Evolutionary conservation across 2,797 vertebrate species (phyloP).

Genomic region (Phoebastria nigripes): DNA sequence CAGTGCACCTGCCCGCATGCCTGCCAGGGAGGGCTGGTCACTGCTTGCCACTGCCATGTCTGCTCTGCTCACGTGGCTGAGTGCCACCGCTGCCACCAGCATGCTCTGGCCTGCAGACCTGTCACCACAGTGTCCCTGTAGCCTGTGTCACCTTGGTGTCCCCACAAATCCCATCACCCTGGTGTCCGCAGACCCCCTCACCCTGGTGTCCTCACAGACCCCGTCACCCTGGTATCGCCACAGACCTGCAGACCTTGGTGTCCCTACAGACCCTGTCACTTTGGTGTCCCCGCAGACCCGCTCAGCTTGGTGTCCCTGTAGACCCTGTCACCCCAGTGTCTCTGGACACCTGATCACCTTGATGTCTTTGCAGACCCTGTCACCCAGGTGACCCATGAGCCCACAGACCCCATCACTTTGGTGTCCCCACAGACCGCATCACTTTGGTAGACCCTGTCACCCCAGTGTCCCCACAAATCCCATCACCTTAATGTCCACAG

Average conservation of each 20-base stretch:
- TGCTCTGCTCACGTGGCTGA: not conserved
- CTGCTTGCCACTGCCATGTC: rapidly evolving
- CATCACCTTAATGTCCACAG: not conserved
- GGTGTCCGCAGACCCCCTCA: too few species aligned
- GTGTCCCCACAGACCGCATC: not conserved
- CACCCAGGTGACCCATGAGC: not conserved
- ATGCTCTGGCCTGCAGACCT: not conserved
- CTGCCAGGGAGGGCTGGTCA: not conserved
- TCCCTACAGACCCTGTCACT: not conserved
- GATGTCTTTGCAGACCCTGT: not conserved
- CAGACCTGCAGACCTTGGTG: too few species aligned
- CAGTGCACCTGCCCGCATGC: rapidly evolving
- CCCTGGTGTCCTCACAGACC: not conserved
- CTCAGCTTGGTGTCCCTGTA: not conserved
- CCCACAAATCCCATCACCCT: not conserved
- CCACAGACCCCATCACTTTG: not conserved
- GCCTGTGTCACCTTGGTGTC: not conserved
- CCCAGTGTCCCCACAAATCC: not conserved
- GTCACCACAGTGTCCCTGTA: not conserved
- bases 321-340: not conserved
- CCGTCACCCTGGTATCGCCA: not conserved
- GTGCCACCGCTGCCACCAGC: not conserved
- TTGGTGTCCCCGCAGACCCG: too few species aligned
- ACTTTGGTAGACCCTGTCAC: not conserved
- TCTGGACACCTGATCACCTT: not conserved